These are phyloP conservation scores for Parazoanthus swiftii DNA, from an alignment of 92 coral and sea anemone species.

Conservation along the genomic window DNA sequence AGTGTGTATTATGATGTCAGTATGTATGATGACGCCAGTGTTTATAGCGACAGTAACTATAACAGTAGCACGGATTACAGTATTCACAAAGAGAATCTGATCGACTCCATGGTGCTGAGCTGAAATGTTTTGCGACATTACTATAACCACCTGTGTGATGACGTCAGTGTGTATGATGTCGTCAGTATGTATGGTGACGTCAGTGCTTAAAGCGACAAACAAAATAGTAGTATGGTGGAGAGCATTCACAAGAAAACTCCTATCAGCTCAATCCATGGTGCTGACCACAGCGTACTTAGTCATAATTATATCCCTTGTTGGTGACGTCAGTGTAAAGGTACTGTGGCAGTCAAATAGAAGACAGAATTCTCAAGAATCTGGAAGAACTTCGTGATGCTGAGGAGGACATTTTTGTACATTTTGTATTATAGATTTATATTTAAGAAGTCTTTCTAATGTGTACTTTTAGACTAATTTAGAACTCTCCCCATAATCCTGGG, in stretches of 20 bases:
- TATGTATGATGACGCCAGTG: neutral
- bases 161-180: neutral
- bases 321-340: neutral
- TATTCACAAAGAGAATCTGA: slow-evolving; percentile 64
- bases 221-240: slow-evolving; percentile 76
- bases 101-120: slow-evolving; percentile 72
- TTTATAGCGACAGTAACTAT: slow-evolving; percentile 71
- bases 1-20: neutral
- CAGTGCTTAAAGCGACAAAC: slow-evolving; percentile 57
- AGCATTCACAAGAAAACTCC: slow-evolving; percentile 62
- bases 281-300: slow-evolving; percentile 32
- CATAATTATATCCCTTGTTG: neutral
- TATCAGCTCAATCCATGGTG: slow-evolving; percentile 61
- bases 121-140: neutral
- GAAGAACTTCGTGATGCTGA: neutral
- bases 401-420: neutral
- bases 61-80: slow-evolving; percentile 81
- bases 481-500: too few species aligned
- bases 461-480: too few species aligned
- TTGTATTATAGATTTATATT: neutral
- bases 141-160: neutral
- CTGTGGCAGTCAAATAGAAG: neutral
- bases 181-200: neutral
- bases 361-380: neutral
- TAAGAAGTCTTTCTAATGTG: neutral